Evolutionary conservation across 37 sponge, comb jelly and placozoan species (phyloP), one percentile per base, ranked within the genome.

Genomic region (Cliona cf. orientalis): DNA sequence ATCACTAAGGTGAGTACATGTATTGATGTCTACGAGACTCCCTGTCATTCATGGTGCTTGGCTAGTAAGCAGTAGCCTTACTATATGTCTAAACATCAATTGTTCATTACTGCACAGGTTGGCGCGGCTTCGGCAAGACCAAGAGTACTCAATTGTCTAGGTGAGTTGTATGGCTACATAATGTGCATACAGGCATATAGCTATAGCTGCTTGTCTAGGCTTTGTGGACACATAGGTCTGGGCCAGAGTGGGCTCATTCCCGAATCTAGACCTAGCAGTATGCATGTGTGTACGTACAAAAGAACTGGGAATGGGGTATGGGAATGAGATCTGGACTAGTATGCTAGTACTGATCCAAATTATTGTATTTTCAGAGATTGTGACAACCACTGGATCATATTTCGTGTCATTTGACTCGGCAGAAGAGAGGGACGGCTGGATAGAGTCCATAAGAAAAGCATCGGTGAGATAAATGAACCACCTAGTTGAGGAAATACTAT

Each of bases 371-470:
- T 59, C 69, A 89, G 90, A 89, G 57, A 71, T 89, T 32, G 90
- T 44, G 31, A 83, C 85, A 0, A 79, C 91, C 14, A 79, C 70
- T 69, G 82, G 68, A 3, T 28, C 44, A 0, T 46, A 85, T 34
- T 46, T 71, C 66, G 42, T 90, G 28, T 74, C 86, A 46, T 86
- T 81, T 28, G 82, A 90, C 57, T 75, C 71, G 23, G 40, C 33
- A 21, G 82, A 90, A 61, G 93, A 92, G 60, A 80, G 85, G 64
- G 92, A 91, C 46, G 88, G 87, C 31, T 91, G 92, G 92, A 69
- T 87, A 26, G 92, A 91, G 28, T 62, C 78, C 31, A 71, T 91
- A 3, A 87, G 58, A 49, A 76, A 90, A 66, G 63, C 86, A 34
- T 84, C 91, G 29, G 91, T 90, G 31, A 74, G 86, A 21, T 32